Percentiles rank a stretch among this genome's conserved stretches.
Conservation (phyloP, 2,888 invertebrate species). For the Sussaba pulchella region DNA sequence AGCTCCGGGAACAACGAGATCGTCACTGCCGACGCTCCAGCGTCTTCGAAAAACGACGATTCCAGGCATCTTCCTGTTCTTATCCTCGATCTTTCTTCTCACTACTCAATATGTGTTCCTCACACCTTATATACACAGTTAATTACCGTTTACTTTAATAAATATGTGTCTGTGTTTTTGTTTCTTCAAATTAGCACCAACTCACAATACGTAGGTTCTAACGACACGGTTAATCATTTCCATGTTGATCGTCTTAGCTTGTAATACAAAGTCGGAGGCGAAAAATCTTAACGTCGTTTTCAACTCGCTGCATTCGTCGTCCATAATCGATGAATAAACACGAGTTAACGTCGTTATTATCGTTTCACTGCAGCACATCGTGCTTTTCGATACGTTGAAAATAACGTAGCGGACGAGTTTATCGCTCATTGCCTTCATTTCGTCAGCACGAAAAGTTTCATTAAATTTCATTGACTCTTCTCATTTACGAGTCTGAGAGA, state of each 20-base stretch:
- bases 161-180: slow-evolving; percentile 13
- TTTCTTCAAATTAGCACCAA: slow-evolving; percentile 30
- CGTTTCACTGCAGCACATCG: not conserved
- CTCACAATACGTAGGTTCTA: slow-evolving; percentile 57
- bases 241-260: slow-evolving; percentile 38
- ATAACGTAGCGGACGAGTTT: slow-evolving; percentile 36
- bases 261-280: slow-evolving; percentile 19
- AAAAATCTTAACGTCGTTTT: slow-evolving; percentile 27
- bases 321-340: slow-evolving; percentile 10
- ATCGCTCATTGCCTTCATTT: slow-evolving; percentile 47
- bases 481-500: not conserved
- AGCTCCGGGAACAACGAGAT: slow-evolving; percentile 93
- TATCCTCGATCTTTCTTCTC: not conserved
- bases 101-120: not conserved
- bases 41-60: slow-evolving; percentile 93
- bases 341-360: slow-evolving; percentile 31
- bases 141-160: not conserved
- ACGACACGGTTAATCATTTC: slow-evolving; percentile 48
- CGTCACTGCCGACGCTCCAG: slow-evolving; percentile 96
- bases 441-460: not conserved
- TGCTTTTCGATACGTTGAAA: slow-evolving; percentile 35
- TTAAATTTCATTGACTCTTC: too few species aligned
- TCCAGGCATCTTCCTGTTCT: slow-evolving; percentile 89
- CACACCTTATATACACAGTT: not conserved
- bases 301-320: slow-evolving; percentile 25